These are phyloP conservation scores for pig (Sus scrofa) DNA, from an alignment of 2,113 vertebrate species.

Conservation along the genomic window T2T-Sscrofa CM000820.6:86304501-86305000, in stretches of 20 bases:
- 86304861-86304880: background rate
- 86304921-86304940: background rate
- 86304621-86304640: background rate
- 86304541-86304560: background rate
- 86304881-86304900: background rate
- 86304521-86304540: background rate
- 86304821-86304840: background rate
- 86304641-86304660: background rate
- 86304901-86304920: background rate
- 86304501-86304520: background rate
- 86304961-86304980: background rate
- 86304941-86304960: background rate
- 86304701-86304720: background rate
- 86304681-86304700: conserved; percentile 24
- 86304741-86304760: background rate
- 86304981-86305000: background rate
- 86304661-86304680: background rate
- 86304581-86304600: background rate
- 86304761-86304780: background rate
- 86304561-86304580: background rate
- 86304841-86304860: background rate
- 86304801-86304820: background rate
- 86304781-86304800: background rate
- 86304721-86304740: background rate
- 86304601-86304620: background rate